Base-by-base conservation (phyloP, 2,888 invertebrate species). In the Phasia obesa region DNA sequence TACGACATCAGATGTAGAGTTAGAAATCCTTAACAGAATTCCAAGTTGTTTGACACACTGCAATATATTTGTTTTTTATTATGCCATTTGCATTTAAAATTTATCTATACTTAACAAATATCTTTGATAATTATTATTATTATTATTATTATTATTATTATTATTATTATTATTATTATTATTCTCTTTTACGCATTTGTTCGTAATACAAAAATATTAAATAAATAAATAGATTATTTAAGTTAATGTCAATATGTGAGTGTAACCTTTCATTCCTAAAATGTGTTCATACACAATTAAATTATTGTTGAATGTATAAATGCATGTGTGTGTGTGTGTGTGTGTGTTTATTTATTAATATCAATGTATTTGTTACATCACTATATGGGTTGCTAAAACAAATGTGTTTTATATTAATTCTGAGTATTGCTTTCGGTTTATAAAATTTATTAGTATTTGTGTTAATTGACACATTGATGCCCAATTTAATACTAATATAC, bases 391-490 rank as follows among this genome's bases (percentile, higher is more conserved):
- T 42, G 2, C 38, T 11, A 2, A n/a, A 3, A 42, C n/a, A 42
- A 42, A n/a, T 44, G 23, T 55, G 15, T 38, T 17, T 23, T 25
- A 17, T 67, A 23, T 59, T 57, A 17, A 44, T 51, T 35, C n/a
- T 17, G 35, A 19, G 5, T 31, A 23, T n/a, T 55, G 60, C 55
- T 70, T 47, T 62, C 64, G 38, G 60, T 42, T 53, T 42, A 70
- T 69, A 67, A 51, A 38, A 47, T 74, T 70, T 70, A 78, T 83
- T 79, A 71, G 75, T 60, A 70, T 79, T n/a, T 81, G 76, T 80
- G 75, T 83, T 85, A 85, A 85, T 84, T 85, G 84, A 84, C 85
- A 84, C 79, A 81, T 81, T 84, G 84, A 81, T 84, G 84, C 53
- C 76, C 81, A 84, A 85, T 84, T 84, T 74, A 84, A 78, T 77